These are phyloP conservation scores for Formica aserva DNA, from an alignment of 2,888 invertebrate genomes.

Conservation along the genomic window DNA sequence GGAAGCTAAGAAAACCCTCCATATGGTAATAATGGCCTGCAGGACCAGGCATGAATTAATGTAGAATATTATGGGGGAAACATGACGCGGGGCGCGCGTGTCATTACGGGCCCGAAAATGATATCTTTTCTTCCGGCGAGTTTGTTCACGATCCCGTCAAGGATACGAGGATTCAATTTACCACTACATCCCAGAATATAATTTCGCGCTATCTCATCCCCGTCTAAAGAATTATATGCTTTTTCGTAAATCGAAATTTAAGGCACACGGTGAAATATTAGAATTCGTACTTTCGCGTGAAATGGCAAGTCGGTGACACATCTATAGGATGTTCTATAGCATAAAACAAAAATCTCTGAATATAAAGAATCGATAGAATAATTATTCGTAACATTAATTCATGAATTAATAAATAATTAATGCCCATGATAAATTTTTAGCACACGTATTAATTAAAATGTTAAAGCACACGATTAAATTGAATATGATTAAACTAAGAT, in stretches of 20 bases:
- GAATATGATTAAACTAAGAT: background rate
- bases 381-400: background rate
- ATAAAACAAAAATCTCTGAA: background rate
- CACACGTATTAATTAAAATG: background rate
- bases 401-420: background rate
- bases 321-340: background rate
- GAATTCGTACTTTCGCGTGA: background rate
- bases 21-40: conserved; percentile 1
- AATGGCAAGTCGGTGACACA: background rate
- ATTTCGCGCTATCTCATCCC: background rate
- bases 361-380: background rate
- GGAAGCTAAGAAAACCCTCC: conserved; percentile 5
- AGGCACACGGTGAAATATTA: background rate
- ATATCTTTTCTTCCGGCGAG: conserved; percentile 4
- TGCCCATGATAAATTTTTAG: background rate
- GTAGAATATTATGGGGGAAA: conserved; percentile 19
- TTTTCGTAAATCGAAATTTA: conserved; percentile 3
- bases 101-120: conserved; percentile 20
- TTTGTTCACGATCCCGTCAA: background rate
- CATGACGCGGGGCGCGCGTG: background rate
- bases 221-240: background rate
- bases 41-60: background rate
- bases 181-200: background rate
- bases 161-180: conserved; percentile 26
- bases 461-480: background rate